Conservation (phyloP, 2,113 vertebrate genomes). For the Sinosuthora webbiana region DNA sequence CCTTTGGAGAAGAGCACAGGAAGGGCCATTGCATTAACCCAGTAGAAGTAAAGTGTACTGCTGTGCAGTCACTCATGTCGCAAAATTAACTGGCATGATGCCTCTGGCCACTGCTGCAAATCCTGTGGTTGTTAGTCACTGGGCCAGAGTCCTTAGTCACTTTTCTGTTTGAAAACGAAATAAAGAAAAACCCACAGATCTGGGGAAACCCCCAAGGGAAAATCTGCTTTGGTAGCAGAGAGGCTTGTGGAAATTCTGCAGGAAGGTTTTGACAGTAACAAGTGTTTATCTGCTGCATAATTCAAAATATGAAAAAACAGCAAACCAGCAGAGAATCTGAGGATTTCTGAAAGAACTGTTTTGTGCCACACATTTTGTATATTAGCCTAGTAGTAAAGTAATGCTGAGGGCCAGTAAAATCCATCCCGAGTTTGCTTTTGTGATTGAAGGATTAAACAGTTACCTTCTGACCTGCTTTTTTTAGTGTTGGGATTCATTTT, state of each 20-base stretch:
- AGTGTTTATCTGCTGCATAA: not conserved
- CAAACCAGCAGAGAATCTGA: not conserved
- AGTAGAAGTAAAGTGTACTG: not conserved
- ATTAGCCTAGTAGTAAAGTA: not conserved
- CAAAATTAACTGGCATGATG: not conserved
- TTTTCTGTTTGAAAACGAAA: slow-evolving; percentile 20
- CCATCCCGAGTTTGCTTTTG: not conserved
- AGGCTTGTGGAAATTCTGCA: slow-evolving; percentile 60
- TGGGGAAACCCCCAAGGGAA: slow-evolving; percentile 51
- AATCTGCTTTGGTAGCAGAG: slow-evolving; percentile 26
- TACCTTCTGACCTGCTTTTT: not conserved
- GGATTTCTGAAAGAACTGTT: not conserved
- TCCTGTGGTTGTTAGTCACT: slow-evolving; percentile 53
- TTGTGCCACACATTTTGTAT: not conserved
- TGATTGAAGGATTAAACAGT: not conserved
- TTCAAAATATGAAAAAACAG: not conserved
- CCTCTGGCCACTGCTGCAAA: not conserved
- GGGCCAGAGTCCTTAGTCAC: not conserved
- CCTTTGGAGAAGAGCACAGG: not conserved
- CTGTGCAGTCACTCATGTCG: not conserved
- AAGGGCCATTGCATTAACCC: not conserved
- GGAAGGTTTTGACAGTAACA: slow-evolving; percentile 10
- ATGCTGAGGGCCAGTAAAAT: not conserved
- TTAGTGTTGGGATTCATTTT: not conserved
- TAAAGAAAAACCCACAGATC: not conserved